A percentile compares a stretch with the other conserved stretches of the same genome.
Evolutionary conservation across 2,113 vertebrate species (phyloP).

Genomic region (Dolichallabes microphthalmus): DNA sequence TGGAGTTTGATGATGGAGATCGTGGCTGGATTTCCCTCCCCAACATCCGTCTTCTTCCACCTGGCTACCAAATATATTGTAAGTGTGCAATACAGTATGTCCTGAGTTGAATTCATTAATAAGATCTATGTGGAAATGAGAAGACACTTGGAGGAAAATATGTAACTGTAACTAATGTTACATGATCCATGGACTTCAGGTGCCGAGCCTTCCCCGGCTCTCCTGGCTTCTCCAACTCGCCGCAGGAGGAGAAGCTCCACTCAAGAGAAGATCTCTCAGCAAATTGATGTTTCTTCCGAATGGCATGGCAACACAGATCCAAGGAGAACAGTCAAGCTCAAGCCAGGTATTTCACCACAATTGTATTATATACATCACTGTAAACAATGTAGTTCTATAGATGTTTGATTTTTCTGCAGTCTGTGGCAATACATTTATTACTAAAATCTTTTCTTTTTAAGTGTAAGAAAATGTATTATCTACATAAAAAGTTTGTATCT

Average conservation of each 20-base stretch:
- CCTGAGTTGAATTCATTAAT: not conserved
- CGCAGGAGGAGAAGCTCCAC: conserved; percentile 72
- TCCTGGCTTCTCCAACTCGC: conserved; percentile 82
- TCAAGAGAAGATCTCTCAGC: conserved; percentile 62
- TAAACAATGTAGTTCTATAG: not conserved
- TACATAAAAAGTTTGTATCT: too few relatives aligned
- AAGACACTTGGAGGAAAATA: conserved; percentile 10
- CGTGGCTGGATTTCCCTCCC: conserved; percentile 87
- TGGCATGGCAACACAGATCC: conserved; percentile 66
- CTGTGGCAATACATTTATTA: not conserved
- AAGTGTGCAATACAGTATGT: conserved; percentile 57
- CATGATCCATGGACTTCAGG: conserved; percentile 65
- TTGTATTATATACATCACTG: not conserved
- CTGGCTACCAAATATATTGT: conserved; percentile 94
- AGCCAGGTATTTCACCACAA: conserved; percentile 73
- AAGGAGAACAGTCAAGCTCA: conserved; percentile 78
- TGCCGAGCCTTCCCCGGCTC: conserved; percentile 87
- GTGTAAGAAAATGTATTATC: too few relatives aligned
- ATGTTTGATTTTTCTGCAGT: not conserved
- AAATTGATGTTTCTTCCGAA: conserved; percentile 70
- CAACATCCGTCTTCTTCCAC: conserved; percentile 89
- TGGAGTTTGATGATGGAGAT: conserved; percentile 96
- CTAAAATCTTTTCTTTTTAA: not conserved
- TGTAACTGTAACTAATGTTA: conserved; percentile 4
- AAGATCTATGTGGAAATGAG: not conserved